These are phyloP conservation scores for Ardeotis arabs DNA, from an alignment of 2,113 vertebrate genomes.

Conservation along the genomic window DNA sequence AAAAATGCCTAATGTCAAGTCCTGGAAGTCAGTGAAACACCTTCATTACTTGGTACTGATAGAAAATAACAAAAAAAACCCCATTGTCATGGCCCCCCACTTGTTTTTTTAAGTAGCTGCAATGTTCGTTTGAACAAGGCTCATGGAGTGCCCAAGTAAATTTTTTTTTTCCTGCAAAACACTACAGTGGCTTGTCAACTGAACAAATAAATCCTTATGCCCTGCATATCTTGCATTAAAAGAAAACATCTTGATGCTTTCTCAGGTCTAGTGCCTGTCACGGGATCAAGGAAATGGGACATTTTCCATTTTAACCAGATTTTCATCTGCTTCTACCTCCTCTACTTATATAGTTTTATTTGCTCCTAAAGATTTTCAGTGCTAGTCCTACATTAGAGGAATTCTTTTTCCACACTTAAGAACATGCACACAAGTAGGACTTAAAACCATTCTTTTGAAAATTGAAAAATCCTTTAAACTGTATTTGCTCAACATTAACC, in stretches of 20 bases:
- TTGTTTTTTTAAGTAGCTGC: background rate
- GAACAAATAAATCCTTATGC: background rate
- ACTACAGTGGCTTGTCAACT: background rate
- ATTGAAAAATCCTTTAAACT: background rate
- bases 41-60: slow-evolving; percentile 79
- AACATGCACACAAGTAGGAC: background rate
- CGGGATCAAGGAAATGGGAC: background rate
- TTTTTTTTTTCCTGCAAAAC: background rate
- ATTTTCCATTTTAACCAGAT: background rate
- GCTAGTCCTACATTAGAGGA: background rate
- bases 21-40: slow-evolving; percentile 75
- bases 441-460: background rate
- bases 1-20: slow-evolving; percentile 79
- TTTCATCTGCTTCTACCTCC: background rate
- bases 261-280: background rate
- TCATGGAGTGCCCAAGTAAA: background rate
- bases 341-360: background rate
- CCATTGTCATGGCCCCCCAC: background rate
- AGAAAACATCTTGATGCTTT: background rate
- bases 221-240: background rate
- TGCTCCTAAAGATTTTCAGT: background rate
- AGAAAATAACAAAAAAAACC: slow-evolving; percentile 66
- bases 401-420: background rate
- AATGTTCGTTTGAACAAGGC: background rate
- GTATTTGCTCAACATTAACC: background rate